Conservation (phyloP, 2,113 vertebrate species). For the Lophochroa leadbeateri region DNA sequence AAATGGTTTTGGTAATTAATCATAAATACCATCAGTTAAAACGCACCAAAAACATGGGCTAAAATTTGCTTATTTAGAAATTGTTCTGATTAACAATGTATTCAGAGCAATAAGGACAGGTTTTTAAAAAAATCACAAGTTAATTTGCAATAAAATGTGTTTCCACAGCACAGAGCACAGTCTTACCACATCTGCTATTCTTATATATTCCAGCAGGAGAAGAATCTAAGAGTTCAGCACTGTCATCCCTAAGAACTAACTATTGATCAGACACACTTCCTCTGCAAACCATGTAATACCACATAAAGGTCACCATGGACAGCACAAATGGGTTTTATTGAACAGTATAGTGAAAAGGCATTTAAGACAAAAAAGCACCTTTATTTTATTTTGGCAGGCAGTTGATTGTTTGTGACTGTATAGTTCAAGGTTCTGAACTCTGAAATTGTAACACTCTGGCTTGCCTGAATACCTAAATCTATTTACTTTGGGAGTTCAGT, state of each 20-base stretch:
- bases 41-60: neutral
- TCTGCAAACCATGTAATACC: slow-evolving; percentile 14
- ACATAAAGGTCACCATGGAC: slow-evolving; percentile 6
- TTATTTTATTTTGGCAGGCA: slow-evolving; percentile 22
- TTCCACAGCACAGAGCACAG: neutral
- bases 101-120: neutral
- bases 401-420: neutral
- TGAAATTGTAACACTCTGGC: neutral
- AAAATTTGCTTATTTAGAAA: neutral
- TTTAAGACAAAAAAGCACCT: slow-evolving; percentile 26
- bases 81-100: neutral
- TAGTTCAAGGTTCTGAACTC: neutral
- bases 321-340: slow-evolving; percentile 53
- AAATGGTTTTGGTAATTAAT: neutral
- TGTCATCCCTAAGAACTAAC: neutral
- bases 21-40: neutral
- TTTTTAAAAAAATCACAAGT: neutral
- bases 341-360: slow-evolving; percentile 1
- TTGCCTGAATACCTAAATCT: neutral
- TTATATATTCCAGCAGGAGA: neutral
- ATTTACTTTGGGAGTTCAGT: slow-evolving; percentile 12
- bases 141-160: neutral
- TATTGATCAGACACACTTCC: slow-evolving; percentile 34
- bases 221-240: neutral
- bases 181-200: neutral